Percentiles rank a stretch among this genome's conserved stretches.
phyloP scores from a whole-genome alignment of 1,140 invertebrate species.

The Reticulitermes speratus region DNA sequence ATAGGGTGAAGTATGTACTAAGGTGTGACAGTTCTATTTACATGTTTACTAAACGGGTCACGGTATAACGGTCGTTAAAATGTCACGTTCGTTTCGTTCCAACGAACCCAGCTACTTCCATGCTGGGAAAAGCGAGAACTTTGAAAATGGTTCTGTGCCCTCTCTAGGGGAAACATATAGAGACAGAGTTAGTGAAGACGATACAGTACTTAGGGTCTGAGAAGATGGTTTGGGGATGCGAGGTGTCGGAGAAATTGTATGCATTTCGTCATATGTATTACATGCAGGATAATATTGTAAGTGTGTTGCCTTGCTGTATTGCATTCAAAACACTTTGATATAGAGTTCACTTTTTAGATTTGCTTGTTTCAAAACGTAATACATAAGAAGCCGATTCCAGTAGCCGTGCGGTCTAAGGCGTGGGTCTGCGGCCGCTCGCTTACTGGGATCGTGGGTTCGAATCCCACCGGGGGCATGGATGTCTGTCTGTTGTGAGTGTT shows the following conservation, averaged over 20 bases:
- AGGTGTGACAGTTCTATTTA: conserved; percentile 29
- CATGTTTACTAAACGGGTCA: conserved; percentile 30
- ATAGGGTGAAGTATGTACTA: background rate
- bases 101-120: background rate
- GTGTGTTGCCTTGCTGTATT: background rate
- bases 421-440: no score
- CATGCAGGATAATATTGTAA: background rate
- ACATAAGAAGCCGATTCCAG: no score
- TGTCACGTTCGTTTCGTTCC: background rate
- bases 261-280: background rate
- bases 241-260: background rate
- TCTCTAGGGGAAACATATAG: conserved; percentile 9
- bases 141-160: background rate
- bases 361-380: no score
- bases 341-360: no score
- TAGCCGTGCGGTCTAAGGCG: no score
- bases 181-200: background rate
- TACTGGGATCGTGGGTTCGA: no score
- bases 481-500: no score
- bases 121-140: conserved; percentile 7
- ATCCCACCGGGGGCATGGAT: no score
- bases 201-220: background rate
- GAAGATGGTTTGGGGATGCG: no score
- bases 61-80: conserved; percentile 18
- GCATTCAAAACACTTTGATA: background rate